Evolutionary conservation across 2,888 invertebrate species (phyloP), one percentile per base, ranked within the genome.

Genomic region (Antheraea yamamai): DNA sequence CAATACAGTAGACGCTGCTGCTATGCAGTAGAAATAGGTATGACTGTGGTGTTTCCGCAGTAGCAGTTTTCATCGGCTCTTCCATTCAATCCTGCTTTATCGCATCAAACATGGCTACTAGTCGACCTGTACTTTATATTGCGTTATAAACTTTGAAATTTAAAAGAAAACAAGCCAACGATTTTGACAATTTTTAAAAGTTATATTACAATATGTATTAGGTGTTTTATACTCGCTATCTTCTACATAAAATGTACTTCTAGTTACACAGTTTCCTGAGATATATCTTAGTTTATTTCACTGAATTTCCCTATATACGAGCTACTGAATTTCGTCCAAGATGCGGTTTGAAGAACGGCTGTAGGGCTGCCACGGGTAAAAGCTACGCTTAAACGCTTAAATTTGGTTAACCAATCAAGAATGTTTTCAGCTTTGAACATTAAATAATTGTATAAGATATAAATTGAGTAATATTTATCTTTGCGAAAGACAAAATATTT

Each of bases 281-380:
- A 80, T 83, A 82, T 84, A 79, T 84, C 82, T 82, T 83, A 83
- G 80, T 87, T 87, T 88, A 87, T 88, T 87, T 82, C 83, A 77
- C 81, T 81, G 84, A 84, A 89, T 89, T 89, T 89, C 87, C 88
- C 83, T 87, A 87, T 83, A 88, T 88, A 89, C 84, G 86, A 88
- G 84, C 79, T 82, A 79, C 79, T 81, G 78, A 78, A 78, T 77
- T 78, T 75, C 76, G 70, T 75, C 75, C 76, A 77, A 78, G 79
- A 79, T 78, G 77, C 74, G 78, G 78, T 78, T 78, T 70, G 70
- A 70, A 70, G 39, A 39, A 74, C 76, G 47, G 51, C 68, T 78
- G 55, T 76, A 75, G 76, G 78, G 79, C 77, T 78, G 71, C 76
- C 71, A 73, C 76, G 4, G 7, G 1, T 30, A 66, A 4, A 16